Evolutionary conservation across 1,140 invertebrate genomes (phyloP).

Genomic region (Drosophila takahashii): DNA sequence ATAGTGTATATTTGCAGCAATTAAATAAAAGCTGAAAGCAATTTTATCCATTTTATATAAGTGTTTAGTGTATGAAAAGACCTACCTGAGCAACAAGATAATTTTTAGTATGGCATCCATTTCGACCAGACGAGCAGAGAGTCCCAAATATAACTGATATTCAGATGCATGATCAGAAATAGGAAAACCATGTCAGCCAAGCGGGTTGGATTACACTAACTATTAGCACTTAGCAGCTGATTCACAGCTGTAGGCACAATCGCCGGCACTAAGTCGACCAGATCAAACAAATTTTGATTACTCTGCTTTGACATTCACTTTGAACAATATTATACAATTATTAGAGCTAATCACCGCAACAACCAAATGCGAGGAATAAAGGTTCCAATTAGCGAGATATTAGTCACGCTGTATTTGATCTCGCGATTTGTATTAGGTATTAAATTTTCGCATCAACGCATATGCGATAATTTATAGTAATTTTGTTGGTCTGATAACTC

Average conservation of each 20-base stretch:
- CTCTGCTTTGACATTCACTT: slow-evolving; percentile 22
- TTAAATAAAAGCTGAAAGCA: slow-evolving; percentile 23
- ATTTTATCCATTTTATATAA: background rate
- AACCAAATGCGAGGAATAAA: slow-evolving; percentile 13
- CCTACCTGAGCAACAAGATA: slow-evolving; percentile 51
- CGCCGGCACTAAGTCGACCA: slow-evolving; percentile 7
- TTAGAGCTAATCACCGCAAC: slow-evolving; percentile 28
- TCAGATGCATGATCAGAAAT: slow-evolving; percentile 13
- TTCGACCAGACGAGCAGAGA: slow-evolving; percentile 8
- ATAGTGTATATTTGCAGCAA: slow-evolving; percentile 24
- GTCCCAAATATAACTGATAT: slow-evolving; percentile 18
- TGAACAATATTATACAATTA: slow-evolving; percentile 25
- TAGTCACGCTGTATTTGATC: slow-evolving; percentile 63
- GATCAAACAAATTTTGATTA: slow-evolving; percentile 11
- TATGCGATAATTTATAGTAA: slow-evolving; percentile 23
- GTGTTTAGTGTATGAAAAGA: background rate
- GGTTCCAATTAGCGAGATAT: slow-evolving; percentile 56
- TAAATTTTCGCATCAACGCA: slow-evolving; percentile 38
- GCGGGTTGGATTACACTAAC: slow-evolving; percentile 6
- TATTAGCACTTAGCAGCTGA: slow-evolving; percentile 39
- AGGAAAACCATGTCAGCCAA: background rate
- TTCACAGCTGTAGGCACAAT: slow-evolving; percentile 18
- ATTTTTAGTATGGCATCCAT: slow-evolving; percentile 34
- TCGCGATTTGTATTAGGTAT: slow-evolving; percentile 29
- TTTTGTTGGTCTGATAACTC: slow-evolving; percentile 11